phyloP scores from a whole-genome alignment of 2,113 vertebrate species.

The Myrmecobius fasciatus region DNA sequence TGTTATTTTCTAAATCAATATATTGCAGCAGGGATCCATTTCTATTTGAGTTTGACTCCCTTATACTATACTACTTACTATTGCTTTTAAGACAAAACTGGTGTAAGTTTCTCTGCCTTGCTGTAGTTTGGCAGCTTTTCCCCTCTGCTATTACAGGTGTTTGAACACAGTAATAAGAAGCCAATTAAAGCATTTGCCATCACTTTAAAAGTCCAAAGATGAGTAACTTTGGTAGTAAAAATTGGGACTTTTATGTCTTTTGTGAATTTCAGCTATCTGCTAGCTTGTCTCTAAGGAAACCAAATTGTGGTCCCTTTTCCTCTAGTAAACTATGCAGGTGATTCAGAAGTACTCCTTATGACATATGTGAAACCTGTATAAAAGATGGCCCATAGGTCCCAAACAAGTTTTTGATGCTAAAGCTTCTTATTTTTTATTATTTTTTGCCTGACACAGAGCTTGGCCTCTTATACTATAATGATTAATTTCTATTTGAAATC shows the following conservation, averaged over 20 bases:
- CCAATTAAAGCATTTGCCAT: neutral
- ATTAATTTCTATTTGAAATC: conserved; percentile 67
- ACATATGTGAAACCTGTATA: neutral
- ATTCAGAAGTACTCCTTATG: neutral
- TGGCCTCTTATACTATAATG: conserved; percentile 51
- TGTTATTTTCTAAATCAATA: neutral
- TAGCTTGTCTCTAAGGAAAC: neutral
- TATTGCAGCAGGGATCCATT: neutral
- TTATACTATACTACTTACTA: neutral
- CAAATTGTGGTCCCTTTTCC: neutral
- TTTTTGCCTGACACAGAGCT: conserved; percentile 8
- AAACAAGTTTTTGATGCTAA: neutral
- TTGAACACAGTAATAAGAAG: neutral
- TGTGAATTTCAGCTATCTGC: neutral
- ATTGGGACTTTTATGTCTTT: neutral
- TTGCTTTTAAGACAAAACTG: neutral
- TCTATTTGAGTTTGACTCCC: neutral
- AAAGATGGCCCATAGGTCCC: neutral
- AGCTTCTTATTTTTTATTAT: neutral
- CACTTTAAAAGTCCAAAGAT: neutral
- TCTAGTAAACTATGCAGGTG: neutral
- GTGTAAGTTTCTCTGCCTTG: neutral
- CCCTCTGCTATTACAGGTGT: neutral
- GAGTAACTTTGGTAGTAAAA: neutral
- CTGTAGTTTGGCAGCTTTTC: neutral